Evolutionary conservation across 2,888 invertebrate genomes (phyloP).

Genomic region (Argyresthia albistria): DNA sequence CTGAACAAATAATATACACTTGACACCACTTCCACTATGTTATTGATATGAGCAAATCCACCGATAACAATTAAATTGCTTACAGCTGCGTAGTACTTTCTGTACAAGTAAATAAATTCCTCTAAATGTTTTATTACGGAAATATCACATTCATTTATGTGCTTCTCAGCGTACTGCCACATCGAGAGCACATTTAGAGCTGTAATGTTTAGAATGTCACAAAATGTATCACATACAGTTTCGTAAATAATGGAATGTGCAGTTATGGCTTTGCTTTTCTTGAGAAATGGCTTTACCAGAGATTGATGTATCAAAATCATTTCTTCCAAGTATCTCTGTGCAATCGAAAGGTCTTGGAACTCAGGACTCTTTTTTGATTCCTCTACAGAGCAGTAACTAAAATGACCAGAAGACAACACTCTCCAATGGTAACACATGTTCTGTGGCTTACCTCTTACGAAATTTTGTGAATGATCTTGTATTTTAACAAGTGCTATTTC

Average conservation of each 20-base stretch:
- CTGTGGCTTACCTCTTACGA: constrained; percentile 40
- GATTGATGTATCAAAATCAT: constrained; percentile 75
- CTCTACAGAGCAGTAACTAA: constrained; percentile 59
- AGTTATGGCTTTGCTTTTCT: constrained; percentile 70
- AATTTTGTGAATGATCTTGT: constrained; percentile 30
- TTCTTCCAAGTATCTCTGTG: constrained; percentile 81
- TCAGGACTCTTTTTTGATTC: constrained; percentile 46
- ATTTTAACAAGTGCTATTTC: constrained; percentile 24
- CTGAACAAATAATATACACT: constrained; percentile 69
- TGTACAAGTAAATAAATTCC: constrained; percentile 80
- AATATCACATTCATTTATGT: constrained; percentile 77
- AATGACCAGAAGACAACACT: constrained; percentile 57
- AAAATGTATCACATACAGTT: constrained; percentile 76
- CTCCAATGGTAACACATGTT: constrained; percentile 63
- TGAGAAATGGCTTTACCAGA: constrained; percentile 76
- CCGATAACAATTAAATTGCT: constrained; percentile 82
- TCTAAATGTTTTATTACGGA: constrained; percentile 78
- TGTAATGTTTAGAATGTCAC: constrained; percentile 78
- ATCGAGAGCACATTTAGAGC: constrained; percentile 78
- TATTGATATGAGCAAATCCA: constrained; percentile 78
- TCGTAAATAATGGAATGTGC: constrained; percentile 75
- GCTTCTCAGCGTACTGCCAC: constrained; percentile 78
- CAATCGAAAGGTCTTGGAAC: constrained; percentile 70
- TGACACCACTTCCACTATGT: constrained; percentile 73
- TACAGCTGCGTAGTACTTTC: constrained; percentile 78